Conservation (phyloP, 2,113 vertebrate genomes). For the Tragulus kanchil region DNA sequence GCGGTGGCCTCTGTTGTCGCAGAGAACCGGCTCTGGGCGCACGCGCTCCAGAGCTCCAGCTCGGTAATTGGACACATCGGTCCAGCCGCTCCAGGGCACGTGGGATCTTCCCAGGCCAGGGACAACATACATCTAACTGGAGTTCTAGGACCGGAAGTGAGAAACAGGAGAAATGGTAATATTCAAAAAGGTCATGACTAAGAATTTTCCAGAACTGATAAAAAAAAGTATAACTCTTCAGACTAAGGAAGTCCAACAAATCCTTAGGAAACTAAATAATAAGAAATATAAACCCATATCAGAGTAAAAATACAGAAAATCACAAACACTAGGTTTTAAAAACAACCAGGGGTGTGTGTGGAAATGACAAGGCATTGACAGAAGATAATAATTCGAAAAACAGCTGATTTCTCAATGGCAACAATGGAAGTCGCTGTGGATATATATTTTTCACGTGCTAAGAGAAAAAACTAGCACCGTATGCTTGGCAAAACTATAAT, state of each 20-base stretch:
- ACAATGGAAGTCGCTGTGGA: background rate
- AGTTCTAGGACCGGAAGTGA: background rate
- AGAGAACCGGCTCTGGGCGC: too few species aligned
- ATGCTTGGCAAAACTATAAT: constrained; percentile 10
- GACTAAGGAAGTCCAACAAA: background rate
- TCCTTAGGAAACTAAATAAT: background rate
- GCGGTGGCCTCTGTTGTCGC: too few species aligned
- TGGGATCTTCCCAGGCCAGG: too few species aligned
- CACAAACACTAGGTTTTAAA: constrained; percentile 18
- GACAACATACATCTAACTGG: background rate
- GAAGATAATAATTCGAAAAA: background rate
- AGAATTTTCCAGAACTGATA: constrained; percentile 39
- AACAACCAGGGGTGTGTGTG: background rate
- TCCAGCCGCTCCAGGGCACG: too few species aligned
- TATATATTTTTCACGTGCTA: background rate
- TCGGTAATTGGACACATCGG: too few species aligned
- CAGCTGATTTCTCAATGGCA: constrained; percentile 14
- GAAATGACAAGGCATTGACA: background rate
- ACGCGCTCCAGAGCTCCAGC: too few species aligned
- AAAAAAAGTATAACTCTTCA: constrained; percentile 20
- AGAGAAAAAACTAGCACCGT: constrained; percentile 3
- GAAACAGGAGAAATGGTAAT: background rate
- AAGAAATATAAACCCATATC: background rate
- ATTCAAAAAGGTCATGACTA: background rate
- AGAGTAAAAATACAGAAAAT: constrained; percentile 38